Percentiles rank a stretch among this genome's conserved stretches.
Evolutionary conservation across 2,113 vertebrate species (phyloP).

Genomic region (Leuciscus idus): DNA sequence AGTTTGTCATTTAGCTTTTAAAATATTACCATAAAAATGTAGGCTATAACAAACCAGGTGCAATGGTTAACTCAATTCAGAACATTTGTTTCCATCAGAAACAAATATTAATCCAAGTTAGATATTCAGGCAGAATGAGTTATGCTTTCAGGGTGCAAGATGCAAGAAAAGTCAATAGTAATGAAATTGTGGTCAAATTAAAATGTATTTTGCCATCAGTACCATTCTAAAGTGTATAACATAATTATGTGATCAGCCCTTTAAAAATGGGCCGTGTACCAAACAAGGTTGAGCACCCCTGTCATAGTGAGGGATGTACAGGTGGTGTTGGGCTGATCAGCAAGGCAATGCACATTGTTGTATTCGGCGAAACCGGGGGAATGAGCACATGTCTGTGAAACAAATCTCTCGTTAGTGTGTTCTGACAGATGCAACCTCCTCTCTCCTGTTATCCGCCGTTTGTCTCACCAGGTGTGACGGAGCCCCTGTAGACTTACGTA

Average conservation of each 20-base stretch:
- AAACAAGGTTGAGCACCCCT: background rate
- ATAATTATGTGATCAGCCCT: background rate
- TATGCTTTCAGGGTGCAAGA: background rate
- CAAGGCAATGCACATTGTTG: background rate
- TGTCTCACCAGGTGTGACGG: constrained; percentile 2
- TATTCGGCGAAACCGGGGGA: background rate
- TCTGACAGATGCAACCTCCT: constrained; percentile 6
- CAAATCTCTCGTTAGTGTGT: constrained; percentile 11
- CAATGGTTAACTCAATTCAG: background rate
- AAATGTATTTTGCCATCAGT: background rate
- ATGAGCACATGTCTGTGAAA: background rate
- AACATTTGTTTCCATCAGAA: background rate
- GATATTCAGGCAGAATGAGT: background rate
- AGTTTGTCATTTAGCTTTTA: background rate
- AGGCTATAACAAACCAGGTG: background rate
- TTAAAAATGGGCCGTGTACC: background rate
- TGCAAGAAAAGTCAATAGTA: background rate
- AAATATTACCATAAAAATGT: background rate
- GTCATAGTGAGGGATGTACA: background rate
- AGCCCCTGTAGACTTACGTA: background rate
- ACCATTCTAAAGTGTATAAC: background rate
- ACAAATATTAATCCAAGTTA: background rate
- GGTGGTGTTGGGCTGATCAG: background rate
- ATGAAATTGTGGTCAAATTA: background rate
- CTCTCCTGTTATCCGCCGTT: background rate